These are phyloP conservation scores for Hippocampus kuda DNA, from an alignment of 2,797 vertebrate species.

Conservation along the genomic window DNA sequence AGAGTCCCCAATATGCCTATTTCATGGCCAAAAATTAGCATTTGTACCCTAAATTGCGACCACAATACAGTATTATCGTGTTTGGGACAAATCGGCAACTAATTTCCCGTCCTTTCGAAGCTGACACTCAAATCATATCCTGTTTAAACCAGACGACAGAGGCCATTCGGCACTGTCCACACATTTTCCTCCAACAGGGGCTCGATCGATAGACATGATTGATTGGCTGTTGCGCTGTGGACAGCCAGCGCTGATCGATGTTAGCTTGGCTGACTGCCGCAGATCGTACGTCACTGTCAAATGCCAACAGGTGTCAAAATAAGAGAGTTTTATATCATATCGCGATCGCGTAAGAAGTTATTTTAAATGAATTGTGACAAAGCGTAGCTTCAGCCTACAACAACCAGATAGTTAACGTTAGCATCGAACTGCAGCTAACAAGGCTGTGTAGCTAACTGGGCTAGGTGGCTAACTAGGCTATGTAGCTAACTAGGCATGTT, in stretches of 20 bases:
- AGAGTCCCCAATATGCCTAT: neutral
- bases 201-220: slow-evolving; percentile 55
- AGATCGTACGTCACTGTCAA: slow-evolving; percentile 49
- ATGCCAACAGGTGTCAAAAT: slow-evolving; percentile 29
- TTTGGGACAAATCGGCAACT: slow-evolving; percentile 23
- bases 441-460: no score
- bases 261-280: slow-evolving; percentile 43
- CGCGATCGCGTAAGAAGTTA: neutral
- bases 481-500: no score
- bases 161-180: slow-evolving; percentile 24
- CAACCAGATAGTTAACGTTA: neutral
- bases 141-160: slow-evolving; percentile 23
- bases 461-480: neutral
- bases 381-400: neutral
- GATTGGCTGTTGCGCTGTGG: slow-evolving; percentile 47
- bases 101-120: slow-evolving; percentile 29
- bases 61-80: neutral
- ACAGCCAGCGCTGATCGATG: slow-evolving; percentile 60
- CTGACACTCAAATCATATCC: slow-evolving; percentile 31
- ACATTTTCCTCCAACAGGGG: slow-evolving; percentile 27
- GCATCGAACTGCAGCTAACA: neutral
- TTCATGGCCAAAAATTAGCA: neutral
- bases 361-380: neutral
- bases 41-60: neutral
- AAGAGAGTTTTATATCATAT: slow-evolving; percentile 30